Evolutionary conservation across 2,113 vertebrate species (phyloP).

Genomic region (Thalassoma bifasciatum): DNA sequence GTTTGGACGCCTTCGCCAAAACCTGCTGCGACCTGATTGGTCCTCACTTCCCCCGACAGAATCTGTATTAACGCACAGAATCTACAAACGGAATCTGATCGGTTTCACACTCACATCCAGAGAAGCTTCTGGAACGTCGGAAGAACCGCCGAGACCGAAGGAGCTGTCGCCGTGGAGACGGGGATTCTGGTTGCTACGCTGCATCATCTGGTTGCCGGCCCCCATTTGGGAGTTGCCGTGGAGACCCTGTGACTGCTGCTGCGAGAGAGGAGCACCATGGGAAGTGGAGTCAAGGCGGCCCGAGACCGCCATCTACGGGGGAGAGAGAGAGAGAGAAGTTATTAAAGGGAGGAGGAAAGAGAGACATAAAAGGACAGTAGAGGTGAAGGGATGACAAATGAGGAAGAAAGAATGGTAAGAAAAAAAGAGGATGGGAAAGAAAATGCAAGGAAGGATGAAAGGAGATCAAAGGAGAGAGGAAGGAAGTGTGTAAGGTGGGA

Average conservation of each 20-base stretch:
- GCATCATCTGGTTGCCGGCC: conserved; percentile 72
- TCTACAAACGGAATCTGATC: too few species aligned
- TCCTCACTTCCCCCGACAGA: too few species aligned
- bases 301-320: conserved; percentile 82
- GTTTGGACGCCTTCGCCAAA: too few species aligned
- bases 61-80: too few species aligned
- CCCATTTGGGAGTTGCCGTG: conserved; percentile 75
- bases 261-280: conserved; percentile 79
- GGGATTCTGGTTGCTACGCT: conserved; percentile 83
- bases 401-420: too few species aligned
- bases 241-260: conserved; percentile 82
- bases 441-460: too few species aligned
- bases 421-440: too few species aligned
- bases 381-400: too few species aligned
- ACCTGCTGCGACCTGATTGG: too few species aligned
- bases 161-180: conserved; percentile 78
- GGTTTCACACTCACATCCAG: conserved; percentile 87
- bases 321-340: not conserved
- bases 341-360: too few species aligned
- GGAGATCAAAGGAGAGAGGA: conserved; percentile 52
- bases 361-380: too few species aligned
- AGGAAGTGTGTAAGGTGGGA: too few species aligned
- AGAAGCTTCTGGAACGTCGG: conserved; percentile 87
- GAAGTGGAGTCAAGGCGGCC: conserved; percentile 84
- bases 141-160: conserved; percentile 80